Conservation (phyloP, 1,140 invertebrate species). For the Hyphantria cunea region DNA sequence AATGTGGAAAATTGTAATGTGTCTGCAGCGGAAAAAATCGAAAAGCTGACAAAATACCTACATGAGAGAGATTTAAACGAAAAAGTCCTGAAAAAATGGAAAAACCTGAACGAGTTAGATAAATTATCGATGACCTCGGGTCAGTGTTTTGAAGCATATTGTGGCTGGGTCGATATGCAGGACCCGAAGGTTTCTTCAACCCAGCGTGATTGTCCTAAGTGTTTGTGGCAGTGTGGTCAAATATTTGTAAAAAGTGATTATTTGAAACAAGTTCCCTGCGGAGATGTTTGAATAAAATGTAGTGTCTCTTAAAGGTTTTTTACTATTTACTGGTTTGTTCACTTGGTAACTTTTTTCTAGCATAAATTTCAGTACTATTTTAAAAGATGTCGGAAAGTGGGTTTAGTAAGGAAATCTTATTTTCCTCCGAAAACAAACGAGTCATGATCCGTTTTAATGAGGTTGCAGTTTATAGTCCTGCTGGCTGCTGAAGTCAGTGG, state of each 20-base stretch:
- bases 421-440: too few species aligned
- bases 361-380: too few species aligned
- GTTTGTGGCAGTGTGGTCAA: conserved; percentile 74
- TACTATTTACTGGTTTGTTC: too few species aligned
- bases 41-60: conserved; percentile 74
- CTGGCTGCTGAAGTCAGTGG: too few species aligned
- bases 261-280: conserved; percentile 51
- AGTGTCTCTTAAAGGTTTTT: conserved; percentile 32
- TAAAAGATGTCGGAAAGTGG: too few species aligned
- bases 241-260: conserved; percentile 64
- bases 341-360: too few species aligned
- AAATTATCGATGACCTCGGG: conserved; percentile 35
- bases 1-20: conserved; percentile 34
- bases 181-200: conserved; percentile 15
- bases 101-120: conserved; percentile 44
- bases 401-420: too few species aligned
- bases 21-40: conserved; percentile 69
- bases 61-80: conserved; percentile 41
- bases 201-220: conserved; percentile 58
- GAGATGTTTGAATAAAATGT: conserved; percentile 46
- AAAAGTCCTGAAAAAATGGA: conserved; percentile 60
- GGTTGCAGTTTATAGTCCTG: too few species aligned
- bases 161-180: conserved; percentile 56
- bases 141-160: conserved; percentile 17
- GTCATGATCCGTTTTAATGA: too few species aligned